phyloP scores from a whole-genome alignment of 1,140 invertebrate species.

The Lasaia peninsularis region DNA sequence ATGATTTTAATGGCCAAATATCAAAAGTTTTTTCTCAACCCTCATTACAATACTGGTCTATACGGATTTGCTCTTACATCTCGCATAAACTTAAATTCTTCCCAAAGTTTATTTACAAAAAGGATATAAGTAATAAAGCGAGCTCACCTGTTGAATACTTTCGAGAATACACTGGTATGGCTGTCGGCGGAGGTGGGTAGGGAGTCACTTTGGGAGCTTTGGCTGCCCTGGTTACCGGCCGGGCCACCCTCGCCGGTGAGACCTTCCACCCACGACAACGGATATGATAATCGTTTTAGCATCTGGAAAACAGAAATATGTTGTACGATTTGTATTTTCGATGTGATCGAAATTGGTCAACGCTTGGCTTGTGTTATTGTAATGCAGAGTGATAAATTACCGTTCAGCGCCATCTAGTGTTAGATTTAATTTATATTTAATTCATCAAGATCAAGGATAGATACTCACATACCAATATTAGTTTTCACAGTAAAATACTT shows the following conservation, averaged over 20 bases:
- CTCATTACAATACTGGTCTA: no score
- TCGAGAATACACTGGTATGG: constrained; percentile 89
- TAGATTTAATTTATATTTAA: no score
- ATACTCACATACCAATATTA: no score
- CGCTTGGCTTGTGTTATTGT: no score
- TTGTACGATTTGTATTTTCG: constrained; percentile 12
- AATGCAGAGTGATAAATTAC: no score
- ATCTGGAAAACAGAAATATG: constrained; percentile 78
- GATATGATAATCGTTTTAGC: constrained; percentile 93
- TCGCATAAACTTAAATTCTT: neutral
- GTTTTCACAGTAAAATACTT: no score
- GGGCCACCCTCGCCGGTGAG: constrained; percentile 81
- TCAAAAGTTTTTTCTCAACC: no score
- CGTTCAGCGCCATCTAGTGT: no score
- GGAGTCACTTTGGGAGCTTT: constrained; percentile 66
- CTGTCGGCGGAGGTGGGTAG: constrained; percentile 82
- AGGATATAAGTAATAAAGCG: neutral
- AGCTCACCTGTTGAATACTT: constrained; percentile 91
- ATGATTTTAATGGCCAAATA: no score
- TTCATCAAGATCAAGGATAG: no score
- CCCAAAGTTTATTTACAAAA: neutral
- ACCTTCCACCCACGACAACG: constrained; percentile 94
- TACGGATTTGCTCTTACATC: no score
- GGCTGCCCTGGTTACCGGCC: constrained; percentile 40
- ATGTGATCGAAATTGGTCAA: no score